Conservation (phyloP, 2,797 vertebrate species). For the Myotis myotis region DNA sequence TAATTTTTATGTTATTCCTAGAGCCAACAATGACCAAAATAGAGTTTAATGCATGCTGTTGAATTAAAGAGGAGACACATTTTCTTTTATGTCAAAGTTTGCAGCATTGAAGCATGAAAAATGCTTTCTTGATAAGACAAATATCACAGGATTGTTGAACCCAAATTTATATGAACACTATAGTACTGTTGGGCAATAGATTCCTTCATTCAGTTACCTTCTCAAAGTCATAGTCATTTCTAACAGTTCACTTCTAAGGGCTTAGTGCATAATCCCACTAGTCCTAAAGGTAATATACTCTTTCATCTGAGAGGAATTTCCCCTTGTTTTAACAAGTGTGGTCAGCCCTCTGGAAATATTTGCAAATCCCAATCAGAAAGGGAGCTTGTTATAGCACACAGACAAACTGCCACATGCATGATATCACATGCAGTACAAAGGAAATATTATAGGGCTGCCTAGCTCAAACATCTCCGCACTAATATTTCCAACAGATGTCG, state of each 20-base stretch:
- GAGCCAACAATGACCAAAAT: not conserved
- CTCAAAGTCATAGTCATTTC: not conserved
- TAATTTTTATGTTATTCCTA: not conserved
- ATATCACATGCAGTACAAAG: conserved; percentile 43
- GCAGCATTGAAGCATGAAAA: not conserved
- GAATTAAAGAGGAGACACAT: not conserved
- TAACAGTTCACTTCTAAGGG: not conserved
- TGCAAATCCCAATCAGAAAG: conserved; percentile 43
- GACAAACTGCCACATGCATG: conserved; percentile 8
- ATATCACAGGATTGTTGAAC: not conserved
- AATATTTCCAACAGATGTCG: conserved; percentile 68
- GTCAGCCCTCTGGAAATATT: conserved; percentile 50
- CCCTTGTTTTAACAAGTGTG: conserved; percentile 67
- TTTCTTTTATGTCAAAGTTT: conserved; percentile 47
- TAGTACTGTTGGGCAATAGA: not conserved
- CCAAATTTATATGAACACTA: not conserved
- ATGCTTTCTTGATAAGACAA: not conserved
- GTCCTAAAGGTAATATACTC: not conserved
- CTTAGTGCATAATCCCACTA: not conserved
- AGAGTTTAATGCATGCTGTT: not conserved
- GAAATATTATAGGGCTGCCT: conserved; percentile 51
- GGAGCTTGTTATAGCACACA: not conserved
- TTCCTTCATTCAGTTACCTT: not conserved
- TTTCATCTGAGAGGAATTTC: conserved; percentile 51
- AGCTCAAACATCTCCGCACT: conserved; percentile 18